Percentiles rank a stretch among this genome's conserved stretches.
These are phyloP conservation scores for Zeugodacus cucurbitae DNA, from an alignment of 1,140 invertebrate genomes.

Conservation along the genomic window DNA sequence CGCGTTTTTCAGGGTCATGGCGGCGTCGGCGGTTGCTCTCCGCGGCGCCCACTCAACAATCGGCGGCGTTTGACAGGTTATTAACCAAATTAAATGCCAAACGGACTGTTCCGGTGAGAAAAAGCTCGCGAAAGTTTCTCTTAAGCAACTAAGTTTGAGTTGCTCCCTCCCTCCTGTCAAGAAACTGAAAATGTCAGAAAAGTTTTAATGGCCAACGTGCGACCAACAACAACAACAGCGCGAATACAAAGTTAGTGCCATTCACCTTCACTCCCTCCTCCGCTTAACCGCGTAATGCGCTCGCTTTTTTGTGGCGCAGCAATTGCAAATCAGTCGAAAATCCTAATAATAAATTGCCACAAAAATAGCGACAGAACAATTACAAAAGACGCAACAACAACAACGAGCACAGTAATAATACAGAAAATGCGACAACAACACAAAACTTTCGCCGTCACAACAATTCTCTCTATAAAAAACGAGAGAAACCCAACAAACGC, in stretches of 20 bases:
- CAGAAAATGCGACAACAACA: background rate
- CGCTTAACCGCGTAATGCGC: background rate
- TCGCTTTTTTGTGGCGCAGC: background rate
- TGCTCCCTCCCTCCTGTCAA: background rate
- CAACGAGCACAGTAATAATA: background rate
- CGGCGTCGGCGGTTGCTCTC: no score
- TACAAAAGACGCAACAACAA: background rate
- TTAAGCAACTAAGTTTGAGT: background rate
- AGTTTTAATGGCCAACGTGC: background rate
- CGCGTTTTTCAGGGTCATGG: background rate
- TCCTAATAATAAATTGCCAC: constrained; percentile 13
- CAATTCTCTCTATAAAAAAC: background rate
- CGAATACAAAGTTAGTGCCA: background rate
- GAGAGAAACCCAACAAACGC: background rate
- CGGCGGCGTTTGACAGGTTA: constrained; percentile 2
- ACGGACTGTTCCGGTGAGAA: background rate
- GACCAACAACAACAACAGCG: background rate
- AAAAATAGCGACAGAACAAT: constrained; percentile 30
- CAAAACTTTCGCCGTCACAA: constrained; percentile 28
- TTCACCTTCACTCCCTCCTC: background rate
- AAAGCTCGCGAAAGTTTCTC: background rate
- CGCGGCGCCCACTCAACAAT: no score
- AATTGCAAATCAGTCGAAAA: constrained; percentile 11
- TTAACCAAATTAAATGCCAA: constrained; percentile 35
- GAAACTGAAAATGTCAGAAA: background rate